Percentiles rank a stretch among this genome's conserved stretches.
These are phyloP conservation scores for Spinibarbus caldwelli DNA, from an alignment of 2,797 vertebrate species.

Conservation along the genomic window DNA sequence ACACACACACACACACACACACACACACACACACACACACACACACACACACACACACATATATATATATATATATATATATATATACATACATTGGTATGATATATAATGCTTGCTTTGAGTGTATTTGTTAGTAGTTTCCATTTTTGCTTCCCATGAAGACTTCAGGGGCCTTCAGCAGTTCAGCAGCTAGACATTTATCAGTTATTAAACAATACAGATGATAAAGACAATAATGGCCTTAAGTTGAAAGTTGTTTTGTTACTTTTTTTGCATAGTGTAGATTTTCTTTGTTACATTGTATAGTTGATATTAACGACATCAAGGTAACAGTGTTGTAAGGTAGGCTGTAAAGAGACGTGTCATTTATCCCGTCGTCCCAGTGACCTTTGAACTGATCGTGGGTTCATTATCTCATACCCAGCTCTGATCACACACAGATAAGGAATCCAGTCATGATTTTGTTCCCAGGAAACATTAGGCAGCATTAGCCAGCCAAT, in stretches of 20 bases:
- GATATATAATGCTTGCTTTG: not conserved
- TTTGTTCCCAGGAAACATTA: slow-evolving; percentile 3
- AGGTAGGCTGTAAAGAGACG: not conserved
- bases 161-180: not conserved
- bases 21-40: no score
- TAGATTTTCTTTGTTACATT: not conserved
- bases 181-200: not conserved
- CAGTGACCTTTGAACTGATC: slow-evolving; percentile 31
- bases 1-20: no score
- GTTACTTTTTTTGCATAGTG: not conserved
- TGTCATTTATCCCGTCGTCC: slow-evolving; percentile 24
- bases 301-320: not conserved
- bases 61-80: no score
- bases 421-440: slow-evolving; percentile 36
- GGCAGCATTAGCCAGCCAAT: slow-evolving; percentile 2
- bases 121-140: not conserved
- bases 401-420: slow-evolving; percentile 29
- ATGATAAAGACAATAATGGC: not conserved
- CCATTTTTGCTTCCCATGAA: not conserved
- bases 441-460: slow-evolving; percentile 34
- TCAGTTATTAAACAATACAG: not conserved
- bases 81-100: no score
- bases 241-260: not conserved
- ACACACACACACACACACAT: no score
- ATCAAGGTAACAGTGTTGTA: not conserved